These are phyloP conservation scores for Acrocephalus arundinaceus DNA, from an alignment of 2,113 vertebrate species.

Conservation along the genomic window DNA sequence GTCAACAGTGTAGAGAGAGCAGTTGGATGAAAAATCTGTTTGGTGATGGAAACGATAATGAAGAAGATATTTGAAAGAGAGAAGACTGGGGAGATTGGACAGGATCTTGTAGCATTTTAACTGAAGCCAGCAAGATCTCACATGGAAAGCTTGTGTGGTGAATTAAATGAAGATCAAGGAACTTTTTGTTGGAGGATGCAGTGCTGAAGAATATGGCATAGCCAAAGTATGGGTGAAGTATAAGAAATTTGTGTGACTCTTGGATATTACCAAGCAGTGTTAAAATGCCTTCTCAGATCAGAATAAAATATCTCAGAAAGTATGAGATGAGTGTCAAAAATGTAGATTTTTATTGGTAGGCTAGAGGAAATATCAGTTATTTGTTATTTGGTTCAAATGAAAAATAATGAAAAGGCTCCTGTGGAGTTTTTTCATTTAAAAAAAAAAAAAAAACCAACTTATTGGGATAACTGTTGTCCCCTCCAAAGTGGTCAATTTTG, in stretches of 20 bases:
- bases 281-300: neutral
- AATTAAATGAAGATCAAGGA: neutral
- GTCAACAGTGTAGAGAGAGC: slow-evolving; percentile 59
- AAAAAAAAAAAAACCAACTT: too few species aligned
- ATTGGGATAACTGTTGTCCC: neutral
- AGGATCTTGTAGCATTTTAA: slow-evolving; percentile 3
- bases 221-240: neutral
- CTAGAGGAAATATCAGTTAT: neutral
- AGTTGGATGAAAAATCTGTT: slow-evolving; percentile 66
- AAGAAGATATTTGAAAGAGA: slow-evolving; percentile 36
- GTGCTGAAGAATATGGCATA: neutral
- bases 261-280: neutral
- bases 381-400: neutral
- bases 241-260: neutral
- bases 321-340: neutral
- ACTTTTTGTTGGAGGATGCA: neutral
- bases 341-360: neutral
- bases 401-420: neutral
- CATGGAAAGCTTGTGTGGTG: neutral
- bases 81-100: neutral
- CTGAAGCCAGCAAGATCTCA: slow-evolving; percentile 2
- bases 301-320: neutral
- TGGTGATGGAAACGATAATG: slow-evolving; percentile 51
- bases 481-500: rapidly evolving
- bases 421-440: neutral